These are phyloP conservation scores for Aphelinus certus DNA, from an alignment of 1,140 invertebrate species.

Conservation along the genomic window DNA sequence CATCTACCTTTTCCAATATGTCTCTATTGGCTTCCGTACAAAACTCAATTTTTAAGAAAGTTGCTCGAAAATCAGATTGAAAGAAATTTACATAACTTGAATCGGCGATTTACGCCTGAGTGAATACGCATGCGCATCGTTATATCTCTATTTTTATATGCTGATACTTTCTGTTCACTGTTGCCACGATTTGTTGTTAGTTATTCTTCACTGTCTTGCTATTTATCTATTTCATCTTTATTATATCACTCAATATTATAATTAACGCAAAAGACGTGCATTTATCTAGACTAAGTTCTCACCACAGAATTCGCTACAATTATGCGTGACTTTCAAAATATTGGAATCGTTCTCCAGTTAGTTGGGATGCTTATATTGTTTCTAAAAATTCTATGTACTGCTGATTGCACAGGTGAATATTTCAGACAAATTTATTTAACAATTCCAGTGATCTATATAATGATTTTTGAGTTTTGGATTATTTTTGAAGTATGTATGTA, in stretches of 20 bases:
- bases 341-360: conserved; percentile 34
- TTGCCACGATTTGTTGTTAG: conserved; percentile 23
- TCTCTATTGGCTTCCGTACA: too few species aligned
- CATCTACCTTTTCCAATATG: too few species aligned
- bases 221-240: not conserved
- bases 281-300: too few species aligned
- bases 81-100: too few species aligned
- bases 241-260: too few species aligned
- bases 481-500: not conserved
- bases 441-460: not conserved
- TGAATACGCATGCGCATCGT: conserved; percentile 20
- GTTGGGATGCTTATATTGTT: conserved; percentile 29
- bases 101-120: not conserved
- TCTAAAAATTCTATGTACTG: conserved; percentile 30
- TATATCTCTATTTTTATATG: conserved; percentile 21
- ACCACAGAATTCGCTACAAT: not conserved
- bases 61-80: too few species aligned
- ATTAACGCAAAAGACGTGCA: too few species aligned
- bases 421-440: not conserved
- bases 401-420: conserved; percentile 33
- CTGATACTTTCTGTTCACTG: conserved; percentile 11
- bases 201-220: not conserved
- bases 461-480: not conserved
- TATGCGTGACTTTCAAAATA: conserved; percentile 36
- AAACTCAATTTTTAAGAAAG: too few species aligned